Percentiles rank a stretch among this genome's conserved stretches.
These are phyloP conservation scores for Molossus molossus DNA, from an alignment of 2,797 vertebrate genomes.

Conservation along the genomic window DNA sequence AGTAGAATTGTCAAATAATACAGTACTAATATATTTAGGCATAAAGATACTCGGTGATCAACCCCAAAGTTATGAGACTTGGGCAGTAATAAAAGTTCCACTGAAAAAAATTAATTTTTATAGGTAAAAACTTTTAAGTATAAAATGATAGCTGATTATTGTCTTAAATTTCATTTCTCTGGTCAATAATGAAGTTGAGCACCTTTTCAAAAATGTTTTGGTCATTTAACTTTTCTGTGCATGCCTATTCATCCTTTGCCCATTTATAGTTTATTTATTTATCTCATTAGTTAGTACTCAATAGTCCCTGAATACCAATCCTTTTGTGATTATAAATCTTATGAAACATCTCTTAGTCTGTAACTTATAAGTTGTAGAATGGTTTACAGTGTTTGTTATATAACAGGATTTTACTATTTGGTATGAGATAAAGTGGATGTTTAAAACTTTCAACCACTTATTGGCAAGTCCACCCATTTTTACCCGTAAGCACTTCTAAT, in stretches of 20 bases:
- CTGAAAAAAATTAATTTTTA: slow-evolving; percentile 26
- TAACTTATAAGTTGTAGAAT: neutral
- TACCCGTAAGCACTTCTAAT: neutral
- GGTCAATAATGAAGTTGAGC: neutral
- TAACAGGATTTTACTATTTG: slow-evolving; percentile 3
- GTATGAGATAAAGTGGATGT: neutral
- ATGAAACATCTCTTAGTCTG: neutral
- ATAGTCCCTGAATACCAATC: neutral
- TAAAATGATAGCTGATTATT: neutral
- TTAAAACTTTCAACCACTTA: slow-evolving; percentile 1
- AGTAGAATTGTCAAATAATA: neutral
- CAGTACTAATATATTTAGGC: neutral
- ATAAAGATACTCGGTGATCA: neutral
- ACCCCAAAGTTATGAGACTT: neutral
- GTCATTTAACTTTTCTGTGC: neutral
- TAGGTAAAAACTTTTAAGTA: neutral
- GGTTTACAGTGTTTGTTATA: neutral
- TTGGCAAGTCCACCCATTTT: neutral
- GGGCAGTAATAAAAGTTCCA: neutral
- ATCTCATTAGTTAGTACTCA: neutral
- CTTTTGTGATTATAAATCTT: neutral
- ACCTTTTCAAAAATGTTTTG: slow-evolving; percentile 1
- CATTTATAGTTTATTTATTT: neutral
- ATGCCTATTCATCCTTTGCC: neutral
- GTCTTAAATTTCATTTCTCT: slow-evolving; percentile 33